Evolutionary conservation across 2,888 invertebrate species (phyloP), one percentile per base, ranked within the genome.

Genomic region (Apotomis capreana): DNA sequence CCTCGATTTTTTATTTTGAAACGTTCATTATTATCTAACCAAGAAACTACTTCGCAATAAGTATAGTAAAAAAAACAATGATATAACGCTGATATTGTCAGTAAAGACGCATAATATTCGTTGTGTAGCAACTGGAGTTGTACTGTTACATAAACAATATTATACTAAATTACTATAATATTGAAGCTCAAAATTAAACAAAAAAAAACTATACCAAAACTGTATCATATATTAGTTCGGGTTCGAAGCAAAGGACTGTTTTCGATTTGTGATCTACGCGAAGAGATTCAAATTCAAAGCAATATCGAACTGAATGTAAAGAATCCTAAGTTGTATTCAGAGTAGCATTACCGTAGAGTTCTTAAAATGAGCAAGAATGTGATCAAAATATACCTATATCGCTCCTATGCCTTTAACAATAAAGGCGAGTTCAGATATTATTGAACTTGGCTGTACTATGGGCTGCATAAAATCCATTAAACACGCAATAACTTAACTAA

Each of bases 41-140:
- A 49, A 49, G 49, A 9, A 49, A 49, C 49, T 49, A 49, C 1
- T 49, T 49, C 9, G 10, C 9, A 40, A 9, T 44, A 44, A 3
- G 46, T 3, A 46, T 46, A 8, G 9, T 46, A 46, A 46, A 46
- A 46, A 8, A 46, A 6, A 6, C 49, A 6, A 26, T 26, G 26
- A 26, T 26, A 49, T 49, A 49, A 3, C 5, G 49, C 49, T 10
- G 49, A 64, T 36, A 54, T 36, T 54, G 40, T 9, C 15, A 54
- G 54, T 55, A 26, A 54, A 13, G 10, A 15, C 37, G 44, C 49
- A 60, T 65, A 67, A 59, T 72, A 64, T 72, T 54, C 44, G 74
- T 81, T 83, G 76, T 78, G 78, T 84, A 82, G 79, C 77, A 87
- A 87, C 86, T 68, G 86, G 87, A 88, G 86, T 87, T 87, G 87